Evolutionary conservation across 2,888 invertebrate species (phyloP).

Genomic region (Dasypogon diadema): DNA sequence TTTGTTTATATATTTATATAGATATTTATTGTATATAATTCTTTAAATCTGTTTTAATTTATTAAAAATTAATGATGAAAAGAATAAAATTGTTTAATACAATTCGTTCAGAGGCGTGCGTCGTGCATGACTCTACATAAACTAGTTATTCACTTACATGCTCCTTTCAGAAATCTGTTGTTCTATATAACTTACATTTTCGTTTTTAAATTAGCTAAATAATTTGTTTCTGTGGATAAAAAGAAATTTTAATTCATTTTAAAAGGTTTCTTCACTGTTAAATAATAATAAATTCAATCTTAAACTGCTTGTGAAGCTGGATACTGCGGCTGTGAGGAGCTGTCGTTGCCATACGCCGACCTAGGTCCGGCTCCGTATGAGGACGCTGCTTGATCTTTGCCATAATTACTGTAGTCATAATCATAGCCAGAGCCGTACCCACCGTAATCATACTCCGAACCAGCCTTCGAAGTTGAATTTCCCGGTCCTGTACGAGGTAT

Average conservation of each 20-base stretch:
- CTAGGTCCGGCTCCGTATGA: conserved; percentile 67
- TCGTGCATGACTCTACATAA: conserved; percentile 45
- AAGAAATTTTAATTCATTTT: conserved; percentile 52
- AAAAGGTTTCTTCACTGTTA: conserved; percentile 48
- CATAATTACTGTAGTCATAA: conserved; percentile 68
- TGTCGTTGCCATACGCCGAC: conserved; percentile 68
- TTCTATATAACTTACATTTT: conserved; percentile 56
- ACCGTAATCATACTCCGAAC: conserved; percentile 68
- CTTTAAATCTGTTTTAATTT: conserved; percentile 41
- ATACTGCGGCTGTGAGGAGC: conserved; percentile 68
- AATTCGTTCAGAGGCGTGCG: conserved; percentile 51
- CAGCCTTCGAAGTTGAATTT: conserved; percentile 68
- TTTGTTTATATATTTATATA: conserved; percentile 54
- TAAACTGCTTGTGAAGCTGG: conserved; percentile 69
- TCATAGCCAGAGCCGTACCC: conserved; percentile 68
- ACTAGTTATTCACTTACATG: conserved; percentile 43
- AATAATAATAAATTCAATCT: conserved; percentile 56
- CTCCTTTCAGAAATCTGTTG: conserved; percentile 54
- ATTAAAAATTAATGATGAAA: conserved; percentile 38
- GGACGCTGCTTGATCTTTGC: conserved; percentile 66
- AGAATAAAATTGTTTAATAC: conserved; percentile 51
- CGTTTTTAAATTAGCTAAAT: conserved; percentile 60
- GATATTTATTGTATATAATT: conserved; percentile 53
- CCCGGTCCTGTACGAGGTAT: conserved; percentile 68
- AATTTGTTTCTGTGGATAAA: conserved; percentile 58